phyloP scores from a whole-genome alignment of 2,888 invertebrate genomes.

The Cephus pulcher region DNA sequence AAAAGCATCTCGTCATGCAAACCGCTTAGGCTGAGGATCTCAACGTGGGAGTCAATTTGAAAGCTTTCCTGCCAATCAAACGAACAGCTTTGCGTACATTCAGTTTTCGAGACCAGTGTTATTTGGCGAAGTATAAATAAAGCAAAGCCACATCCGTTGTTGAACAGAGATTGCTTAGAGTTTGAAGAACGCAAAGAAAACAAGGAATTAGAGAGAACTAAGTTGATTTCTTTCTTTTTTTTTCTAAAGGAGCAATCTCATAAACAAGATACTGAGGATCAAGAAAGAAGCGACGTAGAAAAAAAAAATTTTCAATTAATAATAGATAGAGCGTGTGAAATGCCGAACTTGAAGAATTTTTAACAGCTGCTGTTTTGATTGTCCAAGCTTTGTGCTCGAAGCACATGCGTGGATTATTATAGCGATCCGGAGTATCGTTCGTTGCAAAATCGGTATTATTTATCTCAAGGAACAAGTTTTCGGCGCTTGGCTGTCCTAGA shows the following conservation, averaged over 20 bases:
- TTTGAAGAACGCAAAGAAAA: neutral
- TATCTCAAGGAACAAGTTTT: neutral
- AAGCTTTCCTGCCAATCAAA: neutral
- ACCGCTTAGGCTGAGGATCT: neutral
- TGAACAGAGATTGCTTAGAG: neutral
- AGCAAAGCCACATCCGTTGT: constrained; percentile 1
- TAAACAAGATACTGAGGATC: neutral
- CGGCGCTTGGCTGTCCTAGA: neutral
- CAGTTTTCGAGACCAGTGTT: neutral
- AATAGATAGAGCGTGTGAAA: neutral
- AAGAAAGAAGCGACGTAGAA: neutral
- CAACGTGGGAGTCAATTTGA: neutral
- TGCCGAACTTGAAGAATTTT: neutral
- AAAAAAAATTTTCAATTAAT: neutral
- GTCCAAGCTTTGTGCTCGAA: neutral
- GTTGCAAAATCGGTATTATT: neutral
- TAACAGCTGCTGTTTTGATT: neutral
- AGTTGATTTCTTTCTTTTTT: neutral
- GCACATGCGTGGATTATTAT: neutral
- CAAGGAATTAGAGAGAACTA: neutral
- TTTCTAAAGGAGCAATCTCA: neutral
- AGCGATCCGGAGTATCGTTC: neutral
- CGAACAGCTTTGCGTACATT: neutral
- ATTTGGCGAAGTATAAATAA: neutral
- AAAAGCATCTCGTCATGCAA: neutral